Evolutionary conservation across 2,797 vertebrate species (phyloP).

Genomic region (Silurus lanzhouensis): DNA sequence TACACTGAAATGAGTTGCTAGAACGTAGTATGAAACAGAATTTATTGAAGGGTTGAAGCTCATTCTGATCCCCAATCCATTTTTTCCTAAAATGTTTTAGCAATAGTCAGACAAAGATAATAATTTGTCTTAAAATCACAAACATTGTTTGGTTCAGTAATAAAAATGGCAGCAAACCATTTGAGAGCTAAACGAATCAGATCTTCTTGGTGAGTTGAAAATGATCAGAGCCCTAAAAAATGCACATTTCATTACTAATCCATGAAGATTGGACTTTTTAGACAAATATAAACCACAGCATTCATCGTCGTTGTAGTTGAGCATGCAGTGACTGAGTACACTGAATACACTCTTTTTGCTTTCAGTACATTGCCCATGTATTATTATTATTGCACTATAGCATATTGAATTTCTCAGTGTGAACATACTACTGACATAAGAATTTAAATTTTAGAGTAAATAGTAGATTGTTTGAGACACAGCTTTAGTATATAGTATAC

Average conservation of each 20-base stretch:
- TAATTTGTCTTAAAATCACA: neutral
- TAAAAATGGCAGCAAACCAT: neutral
- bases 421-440: neutral
- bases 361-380: neutral
- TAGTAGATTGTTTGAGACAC: neutral
- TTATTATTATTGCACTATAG: neutral
- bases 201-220: neutral
- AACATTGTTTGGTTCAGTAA: no score
- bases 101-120: neutral
- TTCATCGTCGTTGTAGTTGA: neutral
- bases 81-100: neutral
- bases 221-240: neutral
- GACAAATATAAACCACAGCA: neutral
- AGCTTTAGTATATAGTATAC: neutral
- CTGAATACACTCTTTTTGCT: neutral
- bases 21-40: neutral
- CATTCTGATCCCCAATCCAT: neutral
- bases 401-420: neutral
- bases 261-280: neutral
- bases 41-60: neutral
- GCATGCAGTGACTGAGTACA: neutral
- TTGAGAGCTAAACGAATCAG: neutral
- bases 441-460: neutral
- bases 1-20: neutral
- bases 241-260: neutral